Evolutionary conservation across 2,797 vertebrate species (phyloP).

Genomic region (Neomorphus geoffroyi): DNA sequence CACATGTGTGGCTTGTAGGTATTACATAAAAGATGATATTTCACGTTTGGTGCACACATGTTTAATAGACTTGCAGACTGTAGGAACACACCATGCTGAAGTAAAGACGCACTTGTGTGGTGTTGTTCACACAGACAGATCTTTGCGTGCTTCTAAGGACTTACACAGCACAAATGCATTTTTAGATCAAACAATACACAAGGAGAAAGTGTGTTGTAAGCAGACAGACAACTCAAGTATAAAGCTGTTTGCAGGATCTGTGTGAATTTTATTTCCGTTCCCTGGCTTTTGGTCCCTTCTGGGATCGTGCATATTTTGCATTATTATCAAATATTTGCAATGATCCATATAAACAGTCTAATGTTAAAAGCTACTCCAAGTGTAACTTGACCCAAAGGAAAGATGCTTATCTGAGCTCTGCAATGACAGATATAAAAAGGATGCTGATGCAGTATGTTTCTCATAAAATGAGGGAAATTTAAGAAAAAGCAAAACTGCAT

Average conservation of each 20-base stretch:
- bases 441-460: background rate
- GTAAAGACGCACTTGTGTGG: background rate
- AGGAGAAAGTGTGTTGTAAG: constrained; percentile 9
- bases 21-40: background rate
- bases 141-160: background rate
- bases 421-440: constrained; percentile 42
- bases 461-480: background rate
- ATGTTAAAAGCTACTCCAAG: constrained; percentile 69
- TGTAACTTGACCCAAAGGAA: constrained; percentile 70
- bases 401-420: constrained; percentile 63
- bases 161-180: background rate
- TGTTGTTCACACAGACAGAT: background rate
- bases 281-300: constrained; percentile 34
- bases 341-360: constrained; percentile 64
- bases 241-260: background rate
- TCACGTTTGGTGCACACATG: background rate
- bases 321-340: constrained; percentile 76
- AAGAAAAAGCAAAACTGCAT: background rate
- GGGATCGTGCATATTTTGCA: constrained; percentile 68
- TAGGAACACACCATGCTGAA: background rate
- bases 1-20: background rate
- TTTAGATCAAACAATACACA: background rate
- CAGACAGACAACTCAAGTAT: background rate
- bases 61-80: background rate
- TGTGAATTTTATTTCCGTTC: constrained; percentile 45